phyloP scores from a whole-genome alignment of 1,140 invertebrate genomes.

The Capitella teleta region DNA sequence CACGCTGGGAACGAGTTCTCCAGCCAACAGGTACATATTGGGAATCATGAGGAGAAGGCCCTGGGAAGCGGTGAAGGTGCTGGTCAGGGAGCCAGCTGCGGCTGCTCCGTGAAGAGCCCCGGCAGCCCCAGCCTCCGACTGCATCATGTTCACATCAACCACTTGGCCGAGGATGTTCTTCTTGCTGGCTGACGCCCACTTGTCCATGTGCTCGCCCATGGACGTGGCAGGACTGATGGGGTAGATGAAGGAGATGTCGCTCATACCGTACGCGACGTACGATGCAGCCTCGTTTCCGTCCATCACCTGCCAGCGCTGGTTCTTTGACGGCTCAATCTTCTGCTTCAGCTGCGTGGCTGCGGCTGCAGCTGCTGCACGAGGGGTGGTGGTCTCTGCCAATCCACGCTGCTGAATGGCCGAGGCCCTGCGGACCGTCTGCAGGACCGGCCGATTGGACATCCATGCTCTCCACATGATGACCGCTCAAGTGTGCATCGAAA shows the following conservation, averaged over 20 bases:
- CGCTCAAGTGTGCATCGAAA: no score
- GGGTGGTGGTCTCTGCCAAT: background rate
- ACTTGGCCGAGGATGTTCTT: slow-evolving; percentile 12
- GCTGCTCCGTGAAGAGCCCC: slow-evolving; percentile 14
- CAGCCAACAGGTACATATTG: slow-evolving; percentile 15
- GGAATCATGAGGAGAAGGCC: slow-evolving; percentile 15
- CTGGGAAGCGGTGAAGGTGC: slow-evolving; percentile 14
- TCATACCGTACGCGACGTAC: slow-evolving; percentile 13
- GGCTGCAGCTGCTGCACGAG: background rate
- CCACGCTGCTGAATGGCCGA: background rate
- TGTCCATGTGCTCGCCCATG: slow-evolving; percentile 16
- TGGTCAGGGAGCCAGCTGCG: slow-evolving; percentile 10
- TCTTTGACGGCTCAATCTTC: background rate
- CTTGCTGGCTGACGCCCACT: slow-evolving; percentile 10
- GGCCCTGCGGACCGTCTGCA: background rate
- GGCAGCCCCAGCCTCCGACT: slow-evolving; percentile 14
- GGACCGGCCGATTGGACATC: slow-evolving; percentile 1
- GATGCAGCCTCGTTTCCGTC: slow-evolving; percentile 15
- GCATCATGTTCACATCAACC: slow-evolving; percentile 16
- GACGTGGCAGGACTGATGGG: slow-evolving; percentile 14
- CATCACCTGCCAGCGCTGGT: slow-evolving; percentile 5
- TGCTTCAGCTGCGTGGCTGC: background rate
- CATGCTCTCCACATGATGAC: slow-evolving; percentile 12
- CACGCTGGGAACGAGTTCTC: slow-evolving; percentile 12
- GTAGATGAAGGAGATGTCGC: slow-evolving; percentile 15